A percentile compares a stretch with the other conserved stretches of the same genome.
Evolutionary conservation across 2,888 invertebrate genomes (phyloP).

Genomic region (Venusia cambrica): DNA sequence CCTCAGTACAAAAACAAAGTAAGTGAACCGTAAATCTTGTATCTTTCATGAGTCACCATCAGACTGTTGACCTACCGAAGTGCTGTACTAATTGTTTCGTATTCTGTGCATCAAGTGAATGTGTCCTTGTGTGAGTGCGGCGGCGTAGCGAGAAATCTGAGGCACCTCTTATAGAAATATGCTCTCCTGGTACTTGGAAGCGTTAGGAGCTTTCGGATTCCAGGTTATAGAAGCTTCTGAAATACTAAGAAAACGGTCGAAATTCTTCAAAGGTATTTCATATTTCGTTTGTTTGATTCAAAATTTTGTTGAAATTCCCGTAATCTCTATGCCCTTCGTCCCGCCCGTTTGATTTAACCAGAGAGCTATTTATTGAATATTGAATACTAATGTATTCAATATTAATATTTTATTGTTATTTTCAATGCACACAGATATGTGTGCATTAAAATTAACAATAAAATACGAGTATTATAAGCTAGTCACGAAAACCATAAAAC

Average conservation of each 20-base stretch:
- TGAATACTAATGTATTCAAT: too few species aligned
- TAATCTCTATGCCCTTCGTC: too few species aligned
- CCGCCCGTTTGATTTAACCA: too few species aligned
- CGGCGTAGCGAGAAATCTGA: conserved; percentile 27
- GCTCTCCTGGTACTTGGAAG: conserved; percentile 29
- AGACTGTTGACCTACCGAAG: conserved; percentile 56
- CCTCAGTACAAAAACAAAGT: too few species aligned
- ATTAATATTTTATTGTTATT: too few species aligned
- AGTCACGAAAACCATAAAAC: too few species aligned
- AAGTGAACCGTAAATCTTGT: conserved; percentile 24
- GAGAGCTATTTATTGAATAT: too few species aligned
- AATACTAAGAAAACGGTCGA: conserved; percentile 8
- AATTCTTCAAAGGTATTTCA: neutral
- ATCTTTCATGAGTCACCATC: conserved; percentile 36
- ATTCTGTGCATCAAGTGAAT: conserved; percentile 28
- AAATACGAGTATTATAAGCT: too few species aligned
- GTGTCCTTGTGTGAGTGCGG: conserved; percentile 30
- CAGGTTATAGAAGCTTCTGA: conserved; percentile 15
- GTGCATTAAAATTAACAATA: too few species aligned
- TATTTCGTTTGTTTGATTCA: too few species aligned
- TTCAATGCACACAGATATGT: too few species aligned
- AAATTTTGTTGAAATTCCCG: too few species aligned
- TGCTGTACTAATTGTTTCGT: conserved; percentile 26
- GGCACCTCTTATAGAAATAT: conserved; percentile 28
- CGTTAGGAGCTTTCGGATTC: conserved; percentile 26